Percentiles rank a stretch among this genome's conserved stretches.
Conservation (phyloP, 2,797 vertebrate genomes). For the Thamnophis elegans region DNA sequence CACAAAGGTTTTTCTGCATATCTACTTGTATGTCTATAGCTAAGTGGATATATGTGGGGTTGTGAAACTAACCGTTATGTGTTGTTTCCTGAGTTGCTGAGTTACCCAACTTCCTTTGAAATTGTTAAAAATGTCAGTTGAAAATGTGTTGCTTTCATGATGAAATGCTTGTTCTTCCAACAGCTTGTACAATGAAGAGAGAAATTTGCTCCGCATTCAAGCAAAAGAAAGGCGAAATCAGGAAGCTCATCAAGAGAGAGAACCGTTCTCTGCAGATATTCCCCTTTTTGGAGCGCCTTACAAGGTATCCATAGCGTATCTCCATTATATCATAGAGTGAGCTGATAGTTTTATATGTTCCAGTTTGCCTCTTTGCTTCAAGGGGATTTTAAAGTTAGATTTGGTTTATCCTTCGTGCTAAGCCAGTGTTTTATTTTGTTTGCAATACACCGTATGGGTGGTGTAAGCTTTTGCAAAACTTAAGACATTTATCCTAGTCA, state of each 20-base stretch:
- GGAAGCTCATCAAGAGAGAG: conserved; percentile 82
- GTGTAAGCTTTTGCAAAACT: not conserved
- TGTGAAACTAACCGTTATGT: not conserved
- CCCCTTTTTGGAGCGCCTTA: conserved; percentile 94
- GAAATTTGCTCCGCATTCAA: conserved; percentile 87
- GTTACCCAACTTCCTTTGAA: not conserved
- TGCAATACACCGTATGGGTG: not conserved
- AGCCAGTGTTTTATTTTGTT: not conserved
- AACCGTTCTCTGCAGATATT: conserved; percentile 72
- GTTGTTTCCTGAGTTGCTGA: not conserved
- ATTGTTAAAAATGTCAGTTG: not conserved
- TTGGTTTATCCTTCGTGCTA: not conserved
- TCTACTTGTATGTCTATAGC: no score
- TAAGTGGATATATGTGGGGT: no score
- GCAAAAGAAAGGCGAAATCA: conserved; percentile 89
- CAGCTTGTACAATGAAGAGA: conserved; percentile 87
- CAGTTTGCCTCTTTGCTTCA: not conserved
- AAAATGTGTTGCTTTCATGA: not conserved
- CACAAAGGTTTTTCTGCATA: not conserved
- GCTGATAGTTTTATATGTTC: not conserved
- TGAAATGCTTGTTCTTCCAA: conserved; percentile 5
- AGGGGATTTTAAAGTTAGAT: not conserved
- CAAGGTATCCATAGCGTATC: conserved; percentile 76
- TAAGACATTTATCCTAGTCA: not conserved
- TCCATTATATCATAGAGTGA: fast-evolving